A percentile compares a stretch with the other conserved stretches of the same genome.
Conservation (phyloP, 92 coral and sea anemone species). For the Parazoanthus darwini region DNA sequence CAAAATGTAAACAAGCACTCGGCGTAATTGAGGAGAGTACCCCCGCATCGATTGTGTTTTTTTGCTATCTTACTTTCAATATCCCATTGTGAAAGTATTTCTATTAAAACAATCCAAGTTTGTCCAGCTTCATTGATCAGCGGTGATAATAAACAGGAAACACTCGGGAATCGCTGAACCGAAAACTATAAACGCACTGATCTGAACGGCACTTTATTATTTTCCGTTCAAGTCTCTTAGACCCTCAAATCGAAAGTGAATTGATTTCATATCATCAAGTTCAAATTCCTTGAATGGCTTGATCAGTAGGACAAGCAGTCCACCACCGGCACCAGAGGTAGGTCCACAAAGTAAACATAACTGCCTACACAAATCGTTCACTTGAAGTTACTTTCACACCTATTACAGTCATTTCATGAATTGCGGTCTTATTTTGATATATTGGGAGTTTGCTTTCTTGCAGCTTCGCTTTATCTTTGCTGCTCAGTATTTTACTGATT, state of each 20-base stretch:
- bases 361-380: background rate
- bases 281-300: background rate
- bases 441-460: too few species aligned
- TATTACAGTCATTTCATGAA: too few species aligned
- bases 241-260: too few species aligned
- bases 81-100: background rate
- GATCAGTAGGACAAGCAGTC: background rate
- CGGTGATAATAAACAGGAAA: background rate
- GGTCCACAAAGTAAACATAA: background rate
- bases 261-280: background rate
- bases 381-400: too few species aligned
- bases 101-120: too few species aligned
- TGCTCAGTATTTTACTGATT: background rate
- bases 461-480: too few species aligned
- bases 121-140: background rate
- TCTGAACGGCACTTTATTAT: background rate
- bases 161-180: background rate
- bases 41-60: too few species aligned
- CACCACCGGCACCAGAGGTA: background rate
- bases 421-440: too few species aligned
- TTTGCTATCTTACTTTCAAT: background rate
- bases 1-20: too few species aligned
- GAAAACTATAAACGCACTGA: background rate
- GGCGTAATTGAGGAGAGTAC: too few species aligned
- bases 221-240: background rate